Conservation (phyloP, 2,113 vertebrate genomes). For the Hipposideros armiger region DNA sequence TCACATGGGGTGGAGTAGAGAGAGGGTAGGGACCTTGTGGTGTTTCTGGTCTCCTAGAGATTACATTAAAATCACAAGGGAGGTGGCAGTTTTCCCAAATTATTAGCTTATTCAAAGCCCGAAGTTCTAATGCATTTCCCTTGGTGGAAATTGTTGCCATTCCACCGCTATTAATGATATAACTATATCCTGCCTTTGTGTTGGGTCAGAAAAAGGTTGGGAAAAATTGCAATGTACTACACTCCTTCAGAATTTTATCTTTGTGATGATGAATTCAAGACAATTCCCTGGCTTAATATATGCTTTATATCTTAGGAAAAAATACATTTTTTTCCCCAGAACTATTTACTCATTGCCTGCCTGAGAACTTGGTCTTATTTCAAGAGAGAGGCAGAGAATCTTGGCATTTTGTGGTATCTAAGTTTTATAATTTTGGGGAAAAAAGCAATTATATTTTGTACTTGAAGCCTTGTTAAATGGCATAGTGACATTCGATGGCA, state of each 20-base stretch:
- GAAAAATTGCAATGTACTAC: background rate
- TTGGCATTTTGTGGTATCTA: background rate
- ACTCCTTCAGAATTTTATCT: constrained; percentile 4
- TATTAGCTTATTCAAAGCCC: background rate
- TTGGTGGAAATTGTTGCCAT: background rate
- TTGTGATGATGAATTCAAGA: constrained; percentile 50
- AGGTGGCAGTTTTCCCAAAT: background rate
- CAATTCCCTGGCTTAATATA: background rate
- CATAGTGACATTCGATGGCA: background rate
- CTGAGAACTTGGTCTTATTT: constrained; percentile 25
- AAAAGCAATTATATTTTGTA: constrained; percentile 31
- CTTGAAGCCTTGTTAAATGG: background rate
- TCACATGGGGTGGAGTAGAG: background rate
- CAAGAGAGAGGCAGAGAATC: background rate
- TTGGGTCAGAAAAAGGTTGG: background rate
- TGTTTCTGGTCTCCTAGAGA: background rate
- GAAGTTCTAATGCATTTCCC: background rate
- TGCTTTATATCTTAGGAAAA: constrained; percentile 17
- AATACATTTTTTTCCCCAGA: background rate
- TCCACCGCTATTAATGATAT: background rate
- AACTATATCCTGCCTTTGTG: background rate
- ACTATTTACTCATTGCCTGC: background rate
- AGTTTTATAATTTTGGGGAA: background rate
- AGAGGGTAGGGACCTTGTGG: background rate
- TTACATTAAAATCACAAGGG: background rate